These are phyloP conservation scores for Vulpes ferrilata DNA, from an alignment of 2,113 vertebrate species.

Conservation along the genomic window DNA sequence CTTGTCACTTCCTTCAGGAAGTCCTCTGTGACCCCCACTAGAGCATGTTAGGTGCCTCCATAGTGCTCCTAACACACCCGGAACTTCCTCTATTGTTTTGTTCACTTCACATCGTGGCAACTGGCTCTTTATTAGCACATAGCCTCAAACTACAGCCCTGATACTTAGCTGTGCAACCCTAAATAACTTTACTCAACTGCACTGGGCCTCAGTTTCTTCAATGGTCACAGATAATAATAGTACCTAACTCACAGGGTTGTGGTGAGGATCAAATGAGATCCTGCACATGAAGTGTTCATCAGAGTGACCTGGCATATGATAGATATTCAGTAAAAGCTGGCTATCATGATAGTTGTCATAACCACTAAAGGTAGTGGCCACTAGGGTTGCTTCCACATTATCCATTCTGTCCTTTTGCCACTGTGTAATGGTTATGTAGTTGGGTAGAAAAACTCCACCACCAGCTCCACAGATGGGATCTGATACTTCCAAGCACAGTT, in stretches of 20 bases:
- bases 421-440: neutral
- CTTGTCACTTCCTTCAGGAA: neutral
- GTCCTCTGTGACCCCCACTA: neutral
- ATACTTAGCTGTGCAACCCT: neutral
- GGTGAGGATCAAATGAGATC: neutral
- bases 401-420: neutral
- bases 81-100: neutral
- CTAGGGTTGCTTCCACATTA: neutral
- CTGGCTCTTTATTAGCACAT: neutral
- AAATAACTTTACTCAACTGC: neutral
- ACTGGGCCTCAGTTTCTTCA: neutral
- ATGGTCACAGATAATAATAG: neutral
- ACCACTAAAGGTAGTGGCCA: neutral
- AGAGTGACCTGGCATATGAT: neutral
- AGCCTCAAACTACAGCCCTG: neutral
- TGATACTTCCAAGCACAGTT: neutral
- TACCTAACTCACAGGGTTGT: neutral
- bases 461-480: neutral
- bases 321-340: neutral
- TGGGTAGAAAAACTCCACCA: neutral
- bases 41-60: neutral
- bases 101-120: neutral
- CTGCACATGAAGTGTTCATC: neutral
- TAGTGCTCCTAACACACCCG: neutral
- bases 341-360: neutral